A percentile compares a stretch with the other conserved stretches of the same genome.
Evolutionary conservation across 2,888 invertebrate genomes (phyloP).

Genomic region (Clepsis dumicolana): DNA sequence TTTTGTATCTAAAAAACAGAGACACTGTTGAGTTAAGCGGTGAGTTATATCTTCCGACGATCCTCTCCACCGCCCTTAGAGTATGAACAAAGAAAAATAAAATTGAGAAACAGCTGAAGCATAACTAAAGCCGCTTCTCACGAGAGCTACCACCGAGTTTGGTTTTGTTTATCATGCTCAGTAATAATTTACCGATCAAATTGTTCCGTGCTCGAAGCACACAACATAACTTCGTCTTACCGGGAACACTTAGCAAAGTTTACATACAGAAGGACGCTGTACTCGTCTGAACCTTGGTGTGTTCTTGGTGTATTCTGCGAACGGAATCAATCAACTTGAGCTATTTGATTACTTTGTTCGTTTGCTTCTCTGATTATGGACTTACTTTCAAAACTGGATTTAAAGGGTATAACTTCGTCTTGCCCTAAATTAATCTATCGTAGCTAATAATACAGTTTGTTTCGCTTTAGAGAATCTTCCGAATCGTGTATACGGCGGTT

Average conservation of each 20-base stretch:
- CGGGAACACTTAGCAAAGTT: constrained; percentile 40
- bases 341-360: constrained; percentile 32
- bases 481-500: not conserved
- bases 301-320: constrained; percentile 35
- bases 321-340: constrained; percentile 17
- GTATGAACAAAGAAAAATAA: constrained; percentile 52
- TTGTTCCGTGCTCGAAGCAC: constrained; percentile 23
- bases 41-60: constrained; percentile 69
- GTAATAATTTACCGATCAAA: constrained; percentile 24
- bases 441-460: not conserved
- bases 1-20: constrained; percentile 51
- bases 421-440: not conserved
- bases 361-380: constrained; percentile 7
- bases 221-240: constrained; percentile 20
- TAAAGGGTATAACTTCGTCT: not conserved
- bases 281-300: constrained; percentile 25
- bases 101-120: constrained; percentile 47
- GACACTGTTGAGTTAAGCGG: constrained; percentile 49
- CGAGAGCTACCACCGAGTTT: constrained; percentile 17
- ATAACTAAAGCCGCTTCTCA: constrained; percentile 38
- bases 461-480: not conserved
- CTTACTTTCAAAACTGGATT: not conserved
- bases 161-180: constrained; percentile 32
- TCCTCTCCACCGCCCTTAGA: constrained; percentile 49
- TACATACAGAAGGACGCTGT: constrained; percentile 29